Percentiles rank a stretch among this genome's conserved stretches.
phyloP scores from a whole-genome alignment of 2,888 invertebrate species.

The Ormyrus labotus region DNA sequence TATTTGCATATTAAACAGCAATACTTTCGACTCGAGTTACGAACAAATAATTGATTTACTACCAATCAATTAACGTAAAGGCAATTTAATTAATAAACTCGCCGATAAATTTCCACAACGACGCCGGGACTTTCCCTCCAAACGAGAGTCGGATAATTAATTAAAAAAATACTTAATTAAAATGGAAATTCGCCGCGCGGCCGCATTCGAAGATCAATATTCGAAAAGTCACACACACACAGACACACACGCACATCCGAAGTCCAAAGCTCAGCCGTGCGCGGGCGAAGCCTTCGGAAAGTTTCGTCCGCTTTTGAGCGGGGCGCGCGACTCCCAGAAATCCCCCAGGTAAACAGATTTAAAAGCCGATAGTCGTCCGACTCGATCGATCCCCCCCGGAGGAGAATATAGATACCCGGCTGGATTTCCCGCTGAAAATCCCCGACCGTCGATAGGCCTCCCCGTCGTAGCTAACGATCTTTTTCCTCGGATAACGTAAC shows the following conservation, averaged over 20 bases:
- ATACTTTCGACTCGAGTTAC: too few relatives aligned
- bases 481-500: background rate
- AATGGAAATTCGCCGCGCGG: background rate
- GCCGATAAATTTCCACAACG: too few relatives aligned
- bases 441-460: background rate
- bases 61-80: too few relatives aligned
- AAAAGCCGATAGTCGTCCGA: conserved; percentile 21
- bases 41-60: too few relatives aligned
- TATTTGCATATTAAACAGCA: too few relatives aligned
- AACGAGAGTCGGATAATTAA: too few relatives aligned
- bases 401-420: conserved; percentile 15
- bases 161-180: background rate
- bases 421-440: background rate
- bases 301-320: background rate
- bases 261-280: too few relatives aligned
- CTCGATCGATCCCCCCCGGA: conserved; percentile 15
- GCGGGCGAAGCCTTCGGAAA: background rate
- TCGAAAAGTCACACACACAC: background rate
- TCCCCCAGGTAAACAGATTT: conserved; percentile 27
- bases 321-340: background rate
- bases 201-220: background rate
- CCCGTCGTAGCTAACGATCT: background rate
- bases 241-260: too few relatives aligned
- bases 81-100: too few relatives aligned
- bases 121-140: too few relatives aligned